These are phyloP conservation scores for Acanthochromis polyacanthus DNA, from an alignment of 2,113 vertebrate species.

Conservation along the genomic window DNA sequence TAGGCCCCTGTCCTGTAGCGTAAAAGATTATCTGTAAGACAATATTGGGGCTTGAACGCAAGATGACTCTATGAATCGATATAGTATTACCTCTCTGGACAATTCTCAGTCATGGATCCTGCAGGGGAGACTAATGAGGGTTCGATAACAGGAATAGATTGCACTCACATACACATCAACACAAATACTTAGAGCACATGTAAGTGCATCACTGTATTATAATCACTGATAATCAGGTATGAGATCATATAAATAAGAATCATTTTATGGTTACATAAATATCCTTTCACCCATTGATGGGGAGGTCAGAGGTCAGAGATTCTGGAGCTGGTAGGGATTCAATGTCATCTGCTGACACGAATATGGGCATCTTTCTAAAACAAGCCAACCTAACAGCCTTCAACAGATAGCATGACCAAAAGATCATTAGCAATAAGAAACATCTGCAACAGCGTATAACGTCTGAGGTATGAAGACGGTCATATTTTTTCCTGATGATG, in stretches of 20 bases:
- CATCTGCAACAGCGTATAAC: background rate
- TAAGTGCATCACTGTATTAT: background rate
- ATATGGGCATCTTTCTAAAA: background rate
- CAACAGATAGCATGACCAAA: background rate
- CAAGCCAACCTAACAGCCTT: background rate
- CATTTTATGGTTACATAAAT: background rate
- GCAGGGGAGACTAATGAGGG: slow-evolving; percentile 21
- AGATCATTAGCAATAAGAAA: background rate
- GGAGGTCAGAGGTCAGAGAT: background rate
- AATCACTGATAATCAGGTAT: slow-evolving; percentile 18
- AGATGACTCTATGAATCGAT: slow-evolving; percentile 55
- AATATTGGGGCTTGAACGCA: slow-evolving; percentile 1
- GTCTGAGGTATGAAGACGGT: too few relatives aligned
- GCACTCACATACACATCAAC: background rate
- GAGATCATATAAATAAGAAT: background rate
- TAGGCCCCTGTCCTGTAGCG: background rate
- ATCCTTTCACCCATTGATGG: background rate
- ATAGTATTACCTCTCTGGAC: slow-evolving; percentile 51
- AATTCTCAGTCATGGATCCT: slow-evolving; percentile 9
- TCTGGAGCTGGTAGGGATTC: background rate
- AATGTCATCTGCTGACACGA: background rate
- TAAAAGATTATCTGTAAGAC: slow-evolving; percentile 18
- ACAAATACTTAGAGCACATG: background rate
- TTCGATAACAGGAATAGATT: slow-evolving; percentile 27
- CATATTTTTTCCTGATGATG: background rate